A percentile compares a stretch with the other conserved stretches of the same genome.
phyloP scores from a whole-genome alignment of 2,888 invertebrate genomes.

The Actias luna region DNA sequence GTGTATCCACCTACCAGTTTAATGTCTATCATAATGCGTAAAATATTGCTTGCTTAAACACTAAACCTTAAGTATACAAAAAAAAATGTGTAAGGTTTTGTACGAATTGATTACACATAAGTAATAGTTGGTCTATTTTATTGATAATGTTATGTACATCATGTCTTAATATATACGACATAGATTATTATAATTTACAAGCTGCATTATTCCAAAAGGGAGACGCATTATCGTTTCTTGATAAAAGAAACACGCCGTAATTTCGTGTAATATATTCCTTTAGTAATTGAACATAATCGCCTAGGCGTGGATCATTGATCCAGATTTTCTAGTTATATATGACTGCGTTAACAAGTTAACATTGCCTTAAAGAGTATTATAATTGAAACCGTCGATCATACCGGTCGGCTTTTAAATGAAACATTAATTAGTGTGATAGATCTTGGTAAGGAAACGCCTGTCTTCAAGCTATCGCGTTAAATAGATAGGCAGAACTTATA shows the following conservation, averaged over 20 bases:
- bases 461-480: not conserved
- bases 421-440: constrained; percentile 5
- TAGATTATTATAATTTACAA: not conserved
- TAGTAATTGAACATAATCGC: not conserved
- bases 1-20: too few species aligned
- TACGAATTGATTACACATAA: too few species aligned
- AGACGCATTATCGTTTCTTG: not conserved
- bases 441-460: not conserved
- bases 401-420: constrained; percentile 1
- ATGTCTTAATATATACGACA: too few species aligned
- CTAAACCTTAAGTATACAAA: too few species aligned
- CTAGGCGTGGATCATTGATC: constrained; percentile 9
- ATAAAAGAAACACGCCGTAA: not conserved
- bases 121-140: too few species aligned
- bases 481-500: not conserved
- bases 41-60: too few species aligned
- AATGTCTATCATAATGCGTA: too few species aligned
- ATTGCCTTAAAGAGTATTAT: constrained; percentile 54
- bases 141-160: too few species aligned
- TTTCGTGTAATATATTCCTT: not conserved
- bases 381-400: constrained; percentile 43
- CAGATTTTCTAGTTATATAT: constrained; percentile 3
- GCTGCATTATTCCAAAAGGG: not conserved
- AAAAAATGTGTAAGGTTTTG: too few species aligned
- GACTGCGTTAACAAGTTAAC: not conserved